Base-by-base conservation (phyloP, 2,888 invertebrate genomes). In the Eurytoma californica region DNA sequence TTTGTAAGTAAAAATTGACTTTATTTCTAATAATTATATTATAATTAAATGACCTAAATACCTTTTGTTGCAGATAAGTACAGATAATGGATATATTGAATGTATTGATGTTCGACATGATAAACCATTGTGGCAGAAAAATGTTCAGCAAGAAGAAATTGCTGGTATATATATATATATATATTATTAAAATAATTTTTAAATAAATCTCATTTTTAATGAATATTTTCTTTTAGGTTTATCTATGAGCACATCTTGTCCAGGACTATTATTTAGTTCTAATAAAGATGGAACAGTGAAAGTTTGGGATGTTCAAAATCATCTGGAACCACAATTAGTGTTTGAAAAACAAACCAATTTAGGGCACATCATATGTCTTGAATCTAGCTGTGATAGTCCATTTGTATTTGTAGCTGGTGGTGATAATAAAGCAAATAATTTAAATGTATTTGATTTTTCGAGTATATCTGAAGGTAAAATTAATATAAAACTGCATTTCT, bases 371-470 rank as follows among this genome's bases (percentile, higher is more conserved):
- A 93, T 95, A 86, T 95, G 95, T 87, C 92, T 95, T 82, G 93
- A 94, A 58, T 91, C 93, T 72, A 95, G 95, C 86, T 97, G 97
- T 0, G 96, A 98, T 86, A 94, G 94, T 86, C 95, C 96, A 2
- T 95, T 94, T 89, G 92, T 94, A n/a, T 91, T 97, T 83, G 95
- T 95, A 14, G 91, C 95, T 73, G 98, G 97, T 58, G 98, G 98
- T 0, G 96, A 97, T 88, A 95, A 95, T 87, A 95, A 95, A 85
- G 93, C 94, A 72, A 92, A 94, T 86, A 95, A 94, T 89, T 94
- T 95, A 82, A 93, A 94, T 82, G 92, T 96, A 18, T 91, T 93
- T 83, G 93, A 95, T 90, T 91, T 95, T 55, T 90, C 91, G 51
- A 90, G 91, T 82, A 92, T 91, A 85, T 92, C 93, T 63, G 90